Evolutionary conservation across 2,113 vertebrate species (phyloP).

Genomic region (Girardinichthys multiradiatus): DNA sequence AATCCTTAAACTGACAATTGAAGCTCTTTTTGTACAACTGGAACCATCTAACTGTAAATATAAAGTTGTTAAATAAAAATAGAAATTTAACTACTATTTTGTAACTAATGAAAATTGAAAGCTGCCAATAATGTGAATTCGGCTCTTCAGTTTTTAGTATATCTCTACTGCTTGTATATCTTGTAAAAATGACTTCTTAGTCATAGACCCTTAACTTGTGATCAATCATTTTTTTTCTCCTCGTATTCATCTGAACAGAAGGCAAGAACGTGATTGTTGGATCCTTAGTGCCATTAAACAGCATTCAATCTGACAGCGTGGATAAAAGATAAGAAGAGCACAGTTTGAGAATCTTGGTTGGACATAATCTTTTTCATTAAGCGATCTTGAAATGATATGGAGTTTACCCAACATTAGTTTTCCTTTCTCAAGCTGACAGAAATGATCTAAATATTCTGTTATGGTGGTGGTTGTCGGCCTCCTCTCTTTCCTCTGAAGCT

Average conservation of each 20-base stretch:
- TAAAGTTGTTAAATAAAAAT: too few relatives aligned
- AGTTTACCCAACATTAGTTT: conserved; percentile 33
- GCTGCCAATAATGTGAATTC: neutral
- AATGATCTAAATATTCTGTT: conserved; percentile 45
- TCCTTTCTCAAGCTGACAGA: conserved; percentile 24
- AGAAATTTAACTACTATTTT: neutral
- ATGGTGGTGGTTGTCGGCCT: conserved; percentile 43
- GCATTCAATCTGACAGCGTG: conserved; percentile 51
- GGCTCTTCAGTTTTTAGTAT: neutral
- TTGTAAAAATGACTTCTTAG: conserved; percentile 14
- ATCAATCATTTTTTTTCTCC: conserved; percentile 27
- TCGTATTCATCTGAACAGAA: conserved; percentile 37
- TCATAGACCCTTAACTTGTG: conserved; percentile 12
- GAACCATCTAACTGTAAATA: too few relatives aligned
- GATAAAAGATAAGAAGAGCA: conserved; percentile 23
- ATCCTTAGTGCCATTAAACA: conserved; percentile 73
- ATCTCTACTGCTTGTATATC: too few relatives aligned
- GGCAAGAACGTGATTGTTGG: conserved; percentile 58
- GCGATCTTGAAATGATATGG: conserved; percentile 26
- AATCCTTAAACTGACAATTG: too few relatives aligned
- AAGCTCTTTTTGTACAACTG: too few relatives aligned
- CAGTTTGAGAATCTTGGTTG: conserved; percentile 30
- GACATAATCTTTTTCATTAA: conserved; percentile 42
- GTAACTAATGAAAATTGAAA: neutral
- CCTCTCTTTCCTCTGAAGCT: conserved; percentile 62